These are phyloP conservation scores for Invenusta paracnida DNA, from an alignment of 2,888 invertebrate genomes.

Conservation along the genomic window DNA sequence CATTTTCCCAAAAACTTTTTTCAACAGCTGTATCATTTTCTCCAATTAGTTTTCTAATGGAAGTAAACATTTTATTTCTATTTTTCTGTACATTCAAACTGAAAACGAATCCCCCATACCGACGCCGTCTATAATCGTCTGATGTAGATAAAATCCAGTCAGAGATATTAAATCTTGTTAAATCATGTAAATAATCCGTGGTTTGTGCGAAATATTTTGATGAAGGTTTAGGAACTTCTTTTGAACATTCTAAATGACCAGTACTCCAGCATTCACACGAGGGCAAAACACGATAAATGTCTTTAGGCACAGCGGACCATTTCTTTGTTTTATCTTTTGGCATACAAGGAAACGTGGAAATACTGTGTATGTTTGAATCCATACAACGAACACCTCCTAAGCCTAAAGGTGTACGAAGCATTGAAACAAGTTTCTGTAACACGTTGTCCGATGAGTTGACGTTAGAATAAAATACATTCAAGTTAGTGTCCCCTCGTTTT, in stretches of 20 bases:
- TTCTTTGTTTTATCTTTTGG: not conserved
- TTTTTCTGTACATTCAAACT: not conserved
- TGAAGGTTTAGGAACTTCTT: slow-evolving; percentile 55
- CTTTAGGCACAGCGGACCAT: not conserved
- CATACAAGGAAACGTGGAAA: not conserved
- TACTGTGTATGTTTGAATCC: slow-evolving; percentile 19
- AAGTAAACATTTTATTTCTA: not conserved
- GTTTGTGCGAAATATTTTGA: slow-evolving; percentile 54
- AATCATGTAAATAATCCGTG: slow-evolving; percentile 61
- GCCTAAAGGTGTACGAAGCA: not conserved
- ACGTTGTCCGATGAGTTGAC: not conserved
- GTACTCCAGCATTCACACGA: slow-evolving; percentile 37
- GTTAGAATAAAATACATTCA: slow-evolving; percentile 41
- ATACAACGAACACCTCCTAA: slow-evolving; percentile 34
- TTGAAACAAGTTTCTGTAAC: not conserved
- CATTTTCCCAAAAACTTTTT: slow-evolving; percentile 6
- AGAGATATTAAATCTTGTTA: slow-evolving; percentile 62
- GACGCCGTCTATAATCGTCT: not conserved
- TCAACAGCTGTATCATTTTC: not conserved
- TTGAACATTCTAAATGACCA: slow-evolving; percentile 26
- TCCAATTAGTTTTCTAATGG: not conserved
- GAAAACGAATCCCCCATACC: slow-evolving; percentile 10
- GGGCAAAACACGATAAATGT: not conserved
- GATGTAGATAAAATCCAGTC: slow-evolving; percentile 49
- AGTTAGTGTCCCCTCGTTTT: slow-evolving; percentile 48